Evolutionary conservation across 2,113 vertebrate genomes (phyloP).

Genomic region (Rhea pennata): DNA sequence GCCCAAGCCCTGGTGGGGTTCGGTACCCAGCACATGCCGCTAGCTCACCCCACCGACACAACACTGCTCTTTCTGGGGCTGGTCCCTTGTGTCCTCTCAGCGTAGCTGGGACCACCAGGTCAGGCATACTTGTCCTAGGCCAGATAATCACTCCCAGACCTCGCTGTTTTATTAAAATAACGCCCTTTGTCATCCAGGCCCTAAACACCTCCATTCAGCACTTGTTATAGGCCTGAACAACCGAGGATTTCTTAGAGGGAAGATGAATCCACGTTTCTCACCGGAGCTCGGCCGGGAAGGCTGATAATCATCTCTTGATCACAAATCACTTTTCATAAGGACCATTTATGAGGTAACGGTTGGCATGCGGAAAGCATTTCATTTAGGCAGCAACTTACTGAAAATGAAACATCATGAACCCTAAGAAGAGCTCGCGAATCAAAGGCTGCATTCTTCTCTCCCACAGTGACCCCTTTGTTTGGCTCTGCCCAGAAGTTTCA

Average conservation of each 20-base stretch:
- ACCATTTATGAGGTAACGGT: slow-evolving; percentile 59
- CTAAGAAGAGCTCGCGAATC: slow-evolving; percentile 46
- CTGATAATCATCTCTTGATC: slow-evolving; percentile 58
- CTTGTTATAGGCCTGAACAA: neutral
- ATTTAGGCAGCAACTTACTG: slow-evolving; percentile 28
- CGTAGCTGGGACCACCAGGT: neutral
- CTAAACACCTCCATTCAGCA: slow-evolving; percentile 12
- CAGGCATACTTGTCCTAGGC: neutral
- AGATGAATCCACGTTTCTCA: neutral
- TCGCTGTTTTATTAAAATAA: neutral
- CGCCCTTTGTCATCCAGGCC: neutral
- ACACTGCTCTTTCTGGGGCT: neutral
- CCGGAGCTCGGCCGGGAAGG: slow-evolving; percentile 22
- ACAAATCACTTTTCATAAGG: slow-evolving; percentile 52
- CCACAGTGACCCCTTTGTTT: slow-evolving; percentile 70
- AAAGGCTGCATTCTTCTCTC: slow-evolving; percentile 66
- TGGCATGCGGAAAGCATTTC: slow-evolving; percentile 36
- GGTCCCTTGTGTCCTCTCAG: neutral
- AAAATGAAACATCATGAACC: slow-evolving; percentile 18
- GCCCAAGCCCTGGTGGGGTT: too few species aligned
- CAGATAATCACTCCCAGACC: neutral
- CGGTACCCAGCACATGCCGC: neutral
- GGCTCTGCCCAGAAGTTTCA: slow-evolving; percentile 53
- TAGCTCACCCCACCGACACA: neutral
- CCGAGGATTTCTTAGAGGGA: neutral